Base-by-base conservation (phyloP, 1,140 invertebrate genomes). In the Oppia nitens region DNA sequence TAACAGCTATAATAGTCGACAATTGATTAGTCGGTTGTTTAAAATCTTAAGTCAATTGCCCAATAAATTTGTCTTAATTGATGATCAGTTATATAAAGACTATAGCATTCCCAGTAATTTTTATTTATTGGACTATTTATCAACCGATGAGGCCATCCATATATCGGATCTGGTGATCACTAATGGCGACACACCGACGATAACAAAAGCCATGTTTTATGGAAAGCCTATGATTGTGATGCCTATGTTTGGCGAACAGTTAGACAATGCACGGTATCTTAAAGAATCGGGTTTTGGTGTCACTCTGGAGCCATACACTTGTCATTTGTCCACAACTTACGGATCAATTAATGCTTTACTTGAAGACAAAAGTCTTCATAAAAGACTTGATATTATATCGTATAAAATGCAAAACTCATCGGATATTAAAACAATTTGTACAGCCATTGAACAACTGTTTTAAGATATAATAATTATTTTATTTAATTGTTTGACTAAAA, bases 101-200 rank as follows among this genome's bases (percentile, higher is more conserved):
- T n/a, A n/a, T n/a, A n/a, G n/a, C n/a, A n/a, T n/a, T n/a, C n/a
- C n/a, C n/a, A n/a, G n/a, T n/a, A n/a, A n/a, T n/a, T n/a, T n/a
- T n/a, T n/a, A n/a, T n/a, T n/a, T n/a, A 40, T 17, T 40, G 32
- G 32, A 9, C 32, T 40, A 40, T 40, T 40, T 40, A 40, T 40
- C 32, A 40, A 40, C 17, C 6, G 32, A 17, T 40, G 32, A 40
- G 6, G 32, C 17, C 32, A 9, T 60, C n/a, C 24, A 24, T 9
- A 3, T 9, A n/a, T 27, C 61, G n/a, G 59, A 62, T 47, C 21
- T 60, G 58, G 27, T 60, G n/a, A 56, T 60, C 49, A 63, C 59
- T 51, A 59, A 60, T 27, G 59, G 59, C 9, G 60, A 27, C 12
- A 59, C 62, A 24, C 53, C 62, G 4, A 61, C 60, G 17, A 32